Evolutionary conservation across 2,888 invertebrate species (phyloP).

Genomic region (Caenorhabditis macrosperma): DNA sequence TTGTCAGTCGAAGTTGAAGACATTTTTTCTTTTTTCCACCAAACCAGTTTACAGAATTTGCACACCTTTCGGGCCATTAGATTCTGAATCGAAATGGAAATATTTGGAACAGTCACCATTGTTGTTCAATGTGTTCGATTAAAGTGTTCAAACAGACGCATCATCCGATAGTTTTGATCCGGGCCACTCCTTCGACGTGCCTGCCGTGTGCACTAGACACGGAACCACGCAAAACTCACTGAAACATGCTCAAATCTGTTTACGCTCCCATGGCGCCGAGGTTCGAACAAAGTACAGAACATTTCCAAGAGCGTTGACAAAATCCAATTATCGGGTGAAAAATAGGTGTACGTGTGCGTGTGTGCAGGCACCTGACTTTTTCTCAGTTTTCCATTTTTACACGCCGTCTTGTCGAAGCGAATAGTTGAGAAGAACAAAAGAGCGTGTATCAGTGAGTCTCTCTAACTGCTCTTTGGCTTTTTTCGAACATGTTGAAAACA

Average conservation of each 20-base stretch:
- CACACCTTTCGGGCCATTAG: no score
- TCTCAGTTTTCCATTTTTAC: not conserved
- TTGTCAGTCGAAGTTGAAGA: no score
- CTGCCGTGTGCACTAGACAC: not conserved
- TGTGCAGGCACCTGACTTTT: constrained; percentile 7
- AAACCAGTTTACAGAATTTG: no score
- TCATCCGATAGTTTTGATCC: not conserved
- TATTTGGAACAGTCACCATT: no score
- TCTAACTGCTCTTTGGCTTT: constrained; percentile 25
- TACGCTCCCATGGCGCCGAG: constrained; percentile 1
- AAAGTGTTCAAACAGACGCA: no score
- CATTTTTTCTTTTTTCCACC: no score
- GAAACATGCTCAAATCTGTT: constrained; percentile 13
- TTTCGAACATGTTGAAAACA: constrained; percentile 43
- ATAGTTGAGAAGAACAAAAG: no score
- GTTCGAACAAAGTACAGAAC: not conserved
- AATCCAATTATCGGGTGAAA: constrained; percentile 13
- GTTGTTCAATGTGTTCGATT: no score
- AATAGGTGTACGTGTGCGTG: not conserved
- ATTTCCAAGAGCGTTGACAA: constrained; percentile 11
- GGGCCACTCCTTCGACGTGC: no score
- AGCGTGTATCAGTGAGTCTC: no score
- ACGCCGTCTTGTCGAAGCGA: not conserved
- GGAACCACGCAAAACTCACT: constrained; percentile 7
- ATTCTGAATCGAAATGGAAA: no score